These are phyloP conservation scores for Cryptus viduatorius DNA, from an alignment of 2,888 invertebrate genomes.

Conservation along the genomic window DNA sequence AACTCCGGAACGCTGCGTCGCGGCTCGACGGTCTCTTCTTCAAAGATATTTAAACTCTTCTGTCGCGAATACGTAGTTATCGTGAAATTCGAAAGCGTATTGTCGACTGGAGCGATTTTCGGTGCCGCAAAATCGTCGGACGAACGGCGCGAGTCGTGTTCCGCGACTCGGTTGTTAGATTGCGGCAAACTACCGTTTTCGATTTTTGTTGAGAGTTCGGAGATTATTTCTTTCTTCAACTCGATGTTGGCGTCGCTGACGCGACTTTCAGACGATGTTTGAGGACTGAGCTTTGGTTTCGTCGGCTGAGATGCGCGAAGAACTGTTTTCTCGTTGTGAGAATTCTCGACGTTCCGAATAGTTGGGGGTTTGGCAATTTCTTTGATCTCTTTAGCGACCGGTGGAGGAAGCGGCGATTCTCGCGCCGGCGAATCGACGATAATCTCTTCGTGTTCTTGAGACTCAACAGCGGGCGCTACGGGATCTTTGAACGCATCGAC, in stretches of 20 bases:
- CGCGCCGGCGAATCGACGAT: slow-evolving; percentile 8
- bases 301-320: not conserved
- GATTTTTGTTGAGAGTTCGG: slow-evolving; percentile 79
- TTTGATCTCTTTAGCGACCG: slow-evolving; percentile 22
- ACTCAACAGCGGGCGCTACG: slow-evolving; percentile 1
- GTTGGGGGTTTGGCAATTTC: not conserved
- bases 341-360: not conserved
- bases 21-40: slow-evolving; percentile 71
- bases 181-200: slow-evolving; percentile 72
- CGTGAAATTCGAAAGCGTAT: slow-evolving; percentile 81
- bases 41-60: slow-evolving; percentile 81
- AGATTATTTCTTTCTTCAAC: slow-evolving; percentile 77
- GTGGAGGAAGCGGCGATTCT: slow-evolving; percentile 29
- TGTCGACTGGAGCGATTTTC: slow-evolving; percentile 80
- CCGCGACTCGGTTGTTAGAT: slow-evolving; percentile 57
- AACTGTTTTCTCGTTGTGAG: not conserved
- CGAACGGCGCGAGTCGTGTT: slow-evolving; percentile 61
- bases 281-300: slow-evolving; percentile 36
- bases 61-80: slow-evolving; percentile 82
- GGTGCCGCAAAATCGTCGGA: slow-evolving; percentile 70
- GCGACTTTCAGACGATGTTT: slow-evolving; percentile 50
- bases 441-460: slow-evolving; percentile 23
- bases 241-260: slow-evolving; percentile 57
- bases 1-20: slow-evolving; percentile 31
- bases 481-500: slow-evolving; percentile 71